Evolutionary conservation across 2,113 vertebrate genomes (phyloP).

Genomic region (Uria lomvia): DNA sequence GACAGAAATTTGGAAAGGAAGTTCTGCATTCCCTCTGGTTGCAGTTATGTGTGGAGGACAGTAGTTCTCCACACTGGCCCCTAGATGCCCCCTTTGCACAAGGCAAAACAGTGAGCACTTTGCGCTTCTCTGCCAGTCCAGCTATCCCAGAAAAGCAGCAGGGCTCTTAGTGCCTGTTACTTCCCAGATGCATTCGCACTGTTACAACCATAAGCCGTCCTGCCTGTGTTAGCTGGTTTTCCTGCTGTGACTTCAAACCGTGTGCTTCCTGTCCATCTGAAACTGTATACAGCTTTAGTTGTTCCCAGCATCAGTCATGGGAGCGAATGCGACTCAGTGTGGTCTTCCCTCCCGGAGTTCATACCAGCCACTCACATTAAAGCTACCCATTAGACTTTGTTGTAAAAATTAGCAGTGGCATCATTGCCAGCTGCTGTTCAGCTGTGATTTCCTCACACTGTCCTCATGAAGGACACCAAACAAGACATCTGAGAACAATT

Average conservation of each 20-base stretch:
- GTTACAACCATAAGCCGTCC: not conserved
- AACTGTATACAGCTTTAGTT: not conserved
- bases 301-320: not conserved
- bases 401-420: not conserved
- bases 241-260: not conserved
- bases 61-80: not conserved
- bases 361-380: not conserved
- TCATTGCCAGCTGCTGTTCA: slow-evolving; percentile 1
- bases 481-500: slow-evolving; percentile 29
- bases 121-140: not conserved
- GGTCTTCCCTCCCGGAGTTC: not conserved
- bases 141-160: not conserved
- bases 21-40: not conserved
- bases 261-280: not conserved
- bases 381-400: not conserved
- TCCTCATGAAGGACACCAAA: not conserved
- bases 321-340: not conserved
- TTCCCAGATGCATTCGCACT: not conserved
- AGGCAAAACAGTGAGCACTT: not conserved
- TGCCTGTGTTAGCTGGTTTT: not conserved
- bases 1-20: not conserved
- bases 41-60: not conserved
- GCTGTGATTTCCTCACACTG: not conserved
- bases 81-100: slow-evolving; percentile 29
- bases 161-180: not conserved